Evolutionary conservation across 2,113 vertebrate species (phyloP), one percentile per base, ranked within the genome.

Genomic region (Drymodes brunneopygia): DNA sequence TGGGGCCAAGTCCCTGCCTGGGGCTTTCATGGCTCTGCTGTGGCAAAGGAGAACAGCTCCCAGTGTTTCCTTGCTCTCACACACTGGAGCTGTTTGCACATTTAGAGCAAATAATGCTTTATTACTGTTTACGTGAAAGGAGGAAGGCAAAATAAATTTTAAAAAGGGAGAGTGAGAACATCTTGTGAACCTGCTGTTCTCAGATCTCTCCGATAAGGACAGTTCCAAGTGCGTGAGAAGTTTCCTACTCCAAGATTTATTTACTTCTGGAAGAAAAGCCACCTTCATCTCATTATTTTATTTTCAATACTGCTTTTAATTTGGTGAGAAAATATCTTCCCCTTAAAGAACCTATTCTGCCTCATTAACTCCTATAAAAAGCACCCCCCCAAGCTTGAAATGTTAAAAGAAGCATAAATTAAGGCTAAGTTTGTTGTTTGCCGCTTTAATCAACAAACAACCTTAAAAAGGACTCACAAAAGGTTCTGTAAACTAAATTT

Each of bases 251-350:
- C 6, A 44, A 97, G 94, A 96, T 94, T 96, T 95, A 97, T 96
- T 97, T 96, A 94, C 86, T 97, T 69, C 48, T 81, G 80, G 73
- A 94, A 96, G 94, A 97, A 97, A 97, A 97, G 90, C 88, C 86
- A 97, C 84, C 94, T 92, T 77, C 84, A 91, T 93, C 87, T 96
- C 87, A 91, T 97, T 94, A 74, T 95, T 95, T 97, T 70, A 95
- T 95, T 94, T 95, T 78, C 92, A 96, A 97, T 95, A 81, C 94
- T 89, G 24, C 81, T 95, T 96, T 97, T 97, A 92, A 97, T 97
- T 96, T 97, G 95, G 95, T 97, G 96, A 98, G 96, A 97, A 97
- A 97, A 95, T 97, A 94, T 93, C 94, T 94, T 96, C 93, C 90
- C 86, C 66, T 86, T 95, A 96, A 97, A 96, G 91, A 92, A 91